A percentile compares a stretch with the other conserved stretches of the same genome.
These are phyloP conservation scores for Platorchestia sp. DNA, from an alignment of 1,140 invertebrate genomes.

Conservation along the genomic window DNA sequence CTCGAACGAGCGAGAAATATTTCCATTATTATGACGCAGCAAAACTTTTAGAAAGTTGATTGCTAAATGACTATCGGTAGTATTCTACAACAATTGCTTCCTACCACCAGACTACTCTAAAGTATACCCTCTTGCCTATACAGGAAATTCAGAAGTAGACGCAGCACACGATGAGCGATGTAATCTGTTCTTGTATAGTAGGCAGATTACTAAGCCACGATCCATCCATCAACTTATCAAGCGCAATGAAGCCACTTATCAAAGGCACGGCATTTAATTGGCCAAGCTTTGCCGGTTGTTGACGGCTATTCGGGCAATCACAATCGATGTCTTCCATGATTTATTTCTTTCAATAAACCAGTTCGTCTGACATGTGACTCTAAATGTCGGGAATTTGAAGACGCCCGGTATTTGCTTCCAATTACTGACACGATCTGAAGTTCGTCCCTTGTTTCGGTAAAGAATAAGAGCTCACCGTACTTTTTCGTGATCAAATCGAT, in stretches of 20 bases:
- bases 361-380: slow-evolving; percentile 10
- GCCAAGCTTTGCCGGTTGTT: not conserved
- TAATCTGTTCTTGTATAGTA: not conserved
- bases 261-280: slow-evolving; percentile 4
- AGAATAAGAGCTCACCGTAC: not conserved
- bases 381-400: not conserved
- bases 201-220: not conserved
- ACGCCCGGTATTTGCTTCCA: not conserved
- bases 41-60: not conserved
- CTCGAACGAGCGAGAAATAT: not conserved
- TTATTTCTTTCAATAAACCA: slow-evolving; percentile 12
- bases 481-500: not conserved
- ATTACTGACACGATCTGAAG: not conserved
- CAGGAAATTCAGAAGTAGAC: not conserved
- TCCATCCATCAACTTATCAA: not conserved
- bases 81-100: not conserved
- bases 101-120: not conserved
- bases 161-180: not conserved
- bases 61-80: not conserved
- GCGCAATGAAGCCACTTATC: slow-evolving; percentile 31
- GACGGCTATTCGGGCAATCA: not conserved
- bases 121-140: not conserved
- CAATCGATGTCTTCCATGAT: slow-evolving; percentile 40
- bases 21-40: not conserved
- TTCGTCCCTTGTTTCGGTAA: not conserved